These are phyloP conservation scores for Melinaea marsaeus DNA, from an alignment of 2,888 invertebrate genomes.

Conservation along the genomic window DNA sequence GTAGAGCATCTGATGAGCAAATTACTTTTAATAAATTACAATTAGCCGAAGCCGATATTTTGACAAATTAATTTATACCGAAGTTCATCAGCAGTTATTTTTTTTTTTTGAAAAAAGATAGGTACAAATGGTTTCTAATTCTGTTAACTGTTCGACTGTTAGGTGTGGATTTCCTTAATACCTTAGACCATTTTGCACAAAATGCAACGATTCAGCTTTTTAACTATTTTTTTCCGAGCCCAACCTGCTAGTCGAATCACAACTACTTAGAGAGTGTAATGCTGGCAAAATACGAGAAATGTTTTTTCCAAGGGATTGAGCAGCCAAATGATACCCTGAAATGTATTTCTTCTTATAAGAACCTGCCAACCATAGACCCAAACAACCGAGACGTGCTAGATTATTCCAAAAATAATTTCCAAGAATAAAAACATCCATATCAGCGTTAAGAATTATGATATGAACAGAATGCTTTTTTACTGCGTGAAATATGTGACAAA, in stretches of 20 bases:
- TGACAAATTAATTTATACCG: too few relatives aligned
- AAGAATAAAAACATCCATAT: neutral
- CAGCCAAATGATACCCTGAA: constrained; percentile 29
- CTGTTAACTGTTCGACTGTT: constrained; percentile 30
- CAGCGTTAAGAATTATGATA: constrained; percentile 2
- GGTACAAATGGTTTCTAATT: constrained; percentile 30
- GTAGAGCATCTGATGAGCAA: too few relatives aligned
- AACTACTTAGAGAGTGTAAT: constrained; percentile 30
- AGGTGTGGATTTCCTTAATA: constrained; percentile 30
- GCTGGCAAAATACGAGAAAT: constrained; percentile 36
- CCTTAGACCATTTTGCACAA: constrained; percentile 23
- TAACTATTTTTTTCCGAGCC: constrained; percentile 25
- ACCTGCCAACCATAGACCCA: constrained; percentile 7
- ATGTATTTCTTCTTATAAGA: constrained; percentile 9
- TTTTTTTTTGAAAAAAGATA: too few relatives aligned
- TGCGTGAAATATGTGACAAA: constrained; percentile 1
- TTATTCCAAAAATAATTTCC: constrained; percentile 4
- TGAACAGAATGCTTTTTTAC: neutral
- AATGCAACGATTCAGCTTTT: constrained; percentile 30
- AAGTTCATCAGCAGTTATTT: too few relatives aligned
- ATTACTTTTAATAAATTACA: too few relatives aligned
- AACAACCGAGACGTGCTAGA: constrained; percentile 5
- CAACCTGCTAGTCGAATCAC: constrained; percentile 30
- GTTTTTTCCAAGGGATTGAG: constrained; percentile 33
- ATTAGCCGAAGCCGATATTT: too few relatives aligned